A percentile compares a stretch with the other conserved stretches of the same genome.
These are phyloP conservation scores for Mythimna albipuncta DNA, from an alignment of 2,888 invertebrate species.

Conservation along the genomic window DNA sequence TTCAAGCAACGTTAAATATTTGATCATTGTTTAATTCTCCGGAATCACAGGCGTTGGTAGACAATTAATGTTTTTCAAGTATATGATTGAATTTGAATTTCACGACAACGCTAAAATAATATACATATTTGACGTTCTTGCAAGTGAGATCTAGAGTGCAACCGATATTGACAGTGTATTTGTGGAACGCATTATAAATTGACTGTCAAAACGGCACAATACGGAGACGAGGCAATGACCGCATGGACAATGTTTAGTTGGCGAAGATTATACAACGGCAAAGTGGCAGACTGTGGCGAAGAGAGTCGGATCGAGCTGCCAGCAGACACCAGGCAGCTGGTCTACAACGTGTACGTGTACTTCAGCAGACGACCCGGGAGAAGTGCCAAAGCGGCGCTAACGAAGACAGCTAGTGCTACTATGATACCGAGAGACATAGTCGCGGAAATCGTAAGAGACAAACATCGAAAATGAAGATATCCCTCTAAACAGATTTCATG, in stretches of 20 bases:
- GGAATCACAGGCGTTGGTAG: not conserved
- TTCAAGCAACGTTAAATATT: conserved; percentile 36
- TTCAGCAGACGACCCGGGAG: conserved; percentile 85
- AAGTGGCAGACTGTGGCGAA: conserved; percentile 77
- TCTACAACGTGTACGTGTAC: conserved; percentile 88
- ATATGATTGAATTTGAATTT: not conserved
- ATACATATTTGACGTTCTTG: conserved; percentile 3
- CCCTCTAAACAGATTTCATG: conserved; percentile 22
- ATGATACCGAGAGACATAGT: conserved; percentile 87
- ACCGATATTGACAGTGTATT: conserved; percentile 28
- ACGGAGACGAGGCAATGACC: conserved; percentile 89
- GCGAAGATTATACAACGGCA: conserved; percentile 85
- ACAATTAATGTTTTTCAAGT: conserved; percentile 13
- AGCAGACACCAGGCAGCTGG: conserved; percentile 86
- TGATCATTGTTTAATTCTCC: conserved; percentile 39
- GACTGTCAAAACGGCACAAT: conserved; percentile 85
- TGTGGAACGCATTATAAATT: conserved; percentile 39
- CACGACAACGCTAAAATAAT: not conserved
- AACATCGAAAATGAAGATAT: conserved; percentile 71
- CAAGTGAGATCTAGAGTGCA: conserved; percentile 33
- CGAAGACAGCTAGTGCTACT: conserved; percentile 86
- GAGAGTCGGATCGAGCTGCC: conserved; percentile 83
- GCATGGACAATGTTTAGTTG: conserved; percentile 90
- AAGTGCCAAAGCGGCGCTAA: conserved; percentile 81
- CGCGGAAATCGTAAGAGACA: conserved; percentile 86